phyloP scores from a whole-genome alignment of 2,888 invertebrate genomes.

The Lasioglossum calceatum region DNA sequence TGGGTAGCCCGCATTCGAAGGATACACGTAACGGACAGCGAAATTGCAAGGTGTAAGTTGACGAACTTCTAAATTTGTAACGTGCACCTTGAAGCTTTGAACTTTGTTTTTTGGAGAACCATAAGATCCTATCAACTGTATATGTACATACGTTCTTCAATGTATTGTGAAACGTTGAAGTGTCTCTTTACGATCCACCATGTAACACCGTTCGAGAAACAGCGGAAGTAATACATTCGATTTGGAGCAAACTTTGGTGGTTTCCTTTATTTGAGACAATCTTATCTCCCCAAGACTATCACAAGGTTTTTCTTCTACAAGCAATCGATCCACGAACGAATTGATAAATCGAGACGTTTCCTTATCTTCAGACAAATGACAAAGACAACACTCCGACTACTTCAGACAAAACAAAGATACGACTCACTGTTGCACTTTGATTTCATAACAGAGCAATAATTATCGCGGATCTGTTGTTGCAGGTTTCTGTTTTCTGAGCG shows the following conservation, averaged over 20 bases:
- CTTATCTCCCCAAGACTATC: background rate
- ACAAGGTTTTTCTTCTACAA: background rate
- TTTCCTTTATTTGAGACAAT: background rate
- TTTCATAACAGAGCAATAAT: background rate
- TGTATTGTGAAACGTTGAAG: background rate
- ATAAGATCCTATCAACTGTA: background rate
- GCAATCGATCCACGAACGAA: background rate
- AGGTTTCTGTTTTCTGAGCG: background rate
- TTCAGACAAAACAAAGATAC: slow-evolving; percentile 49
- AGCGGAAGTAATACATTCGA: background rate
- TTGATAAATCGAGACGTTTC: background rate
- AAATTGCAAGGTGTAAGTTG: slow-evolving; percentile 58
- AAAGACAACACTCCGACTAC: no score
- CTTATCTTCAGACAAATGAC: background rate
- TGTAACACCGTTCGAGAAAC: background rate
- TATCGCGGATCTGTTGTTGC: background rate
- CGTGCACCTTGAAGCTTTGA: background rate
- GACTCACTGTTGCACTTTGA: slow-evolving; percentile 16
- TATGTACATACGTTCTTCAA: background rate
- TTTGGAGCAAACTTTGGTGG: background rate
- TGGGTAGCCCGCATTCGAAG: slow-evolving; percentile 62
- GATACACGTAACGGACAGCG: slow-evolving; percentile 37
- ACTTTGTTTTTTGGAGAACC: background rate
- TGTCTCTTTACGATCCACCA: background rate
- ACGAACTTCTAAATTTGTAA: background rate